These are phyloP conservation scores for Drosophila lacicola DNA, from an alignment of 2,888 invertebrate species.

Conservation along the genomic window DNA sequence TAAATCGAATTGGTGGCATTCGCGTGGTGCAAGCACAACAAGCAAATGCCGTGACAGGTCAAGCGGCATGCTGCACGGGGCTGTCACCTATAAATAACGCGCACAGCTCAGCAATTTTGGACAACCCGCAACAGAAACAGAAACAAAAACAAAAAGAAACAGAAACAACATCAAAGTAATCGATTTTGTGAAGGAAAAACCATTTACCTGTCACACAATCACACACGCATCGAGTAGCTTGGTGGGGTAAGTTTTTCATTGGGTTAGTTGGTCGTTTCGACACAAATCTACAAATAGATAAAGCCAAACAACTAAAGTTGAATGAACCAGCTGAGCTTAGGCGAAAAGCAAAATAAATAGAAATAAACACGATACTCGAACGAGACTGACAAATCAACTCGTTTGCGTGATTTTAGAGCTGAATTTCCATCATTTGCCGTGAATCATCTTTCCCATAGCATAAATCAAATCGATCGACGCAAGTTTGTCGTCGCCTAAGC, in stretches of 20 bases:
- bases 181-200: constrained; percentile 51
- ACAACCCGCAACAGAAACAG: constrained; percentile 12
- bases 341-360: neutral
- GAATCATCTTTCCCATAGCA: constrained; percentile 55
- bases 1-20: constrained; percentile 13
- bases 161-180: constrained; percentile 42
- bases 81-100: constrained; percentile 56
- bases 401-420: constrained; percentile 25
- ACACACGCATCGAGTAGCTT: constrained; percentile 1
- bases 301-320: constrained; percentile 36
- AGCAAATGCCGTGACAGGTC: constrained; percentile 41
- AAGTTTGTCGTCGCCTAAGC: constrained; percentile 43
- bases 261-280: constrained; percentile 50
- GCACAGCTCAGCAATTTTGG: constrained; percentile 48
- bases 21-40: constrained; percentile 11
- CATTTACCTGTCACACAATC: constrained; percentile 40
- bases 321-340: constrained; percentile 38
- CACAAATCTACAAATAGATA: constrained; percentile 36
- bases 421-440: constrained; percentile 22
- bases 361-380: constrained; percentile 2
- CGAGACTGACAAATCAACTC: constrained; percentile 5
- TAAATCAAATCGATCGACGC: constrained; percentile 49
- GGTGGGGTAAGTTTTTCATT: constrained; percentile 37
- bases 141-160: constrained; percentile 11
- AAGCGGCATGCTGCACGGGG: constrained; percentile 16